Base-by-base conservation (phyloP, 2,797 vertebrate genomes). In the Cyclura pinguis region DNA sequence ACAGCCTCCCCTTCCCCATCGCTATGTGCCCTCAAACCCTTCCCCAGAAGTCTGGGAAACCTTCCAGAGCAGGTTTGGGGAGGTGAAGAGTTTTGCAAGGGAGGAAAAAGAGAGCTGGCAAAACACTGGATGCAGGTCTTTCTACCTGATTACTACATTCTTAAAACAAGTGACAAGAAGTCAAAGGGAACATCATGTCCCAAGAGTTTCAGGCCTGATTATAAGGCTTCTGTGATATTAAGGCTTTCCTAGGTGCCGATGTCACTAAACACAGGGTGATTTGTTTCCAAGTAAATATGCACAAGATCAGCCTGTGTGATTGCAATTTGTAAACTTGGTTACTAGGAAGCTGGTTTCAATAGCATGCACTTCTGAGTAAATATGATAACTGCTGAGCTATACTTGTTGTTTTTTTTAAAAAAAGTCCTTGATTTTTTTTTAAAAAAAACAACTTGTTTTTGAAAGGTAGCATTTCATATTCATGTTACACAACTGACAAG, bases 401-500 rank as follows among this genome's bases (percentile, higher is more conserved):
- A 76, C 22, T 81, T 67, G 22, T 3, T n/a, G 50, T 24, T 80
- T 55, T 52, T 57, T 57, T 57, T 10, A 55, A 55, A 16, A 67
- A 82, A 69, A 22, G 1, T 91, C 16, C 0, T 0, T 50, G 64
- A 8, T 67, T 27, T 67, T 67, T 42, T 67, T 67, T 2, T 10
- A 9, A 57, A 18, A 78, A 64, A 80, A 76, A 83, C 38, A 16
- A 29, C 2, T 72, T 85, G 2, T 22, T 64, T 32, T 50, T 85
- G 85, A 29, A 2, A 13, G 7, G 3, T 27, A 80, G 14, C 10
- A 18, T 32, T 0, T 0, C 20, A 74, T 83, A 55, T 72, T 93
- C 4, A 0, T 32, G 84, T 78, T 38, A 67, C 62, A 27, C 0
- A 0, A n/a, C 24, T 50, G 1, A 3, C 62, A 89, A 38, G 27